These are phyloP conservation scores for Hydropsyche tenuis DNA, from an alignment of 1,140 invertebrate species.

Conservation along the genomic window DNA sequence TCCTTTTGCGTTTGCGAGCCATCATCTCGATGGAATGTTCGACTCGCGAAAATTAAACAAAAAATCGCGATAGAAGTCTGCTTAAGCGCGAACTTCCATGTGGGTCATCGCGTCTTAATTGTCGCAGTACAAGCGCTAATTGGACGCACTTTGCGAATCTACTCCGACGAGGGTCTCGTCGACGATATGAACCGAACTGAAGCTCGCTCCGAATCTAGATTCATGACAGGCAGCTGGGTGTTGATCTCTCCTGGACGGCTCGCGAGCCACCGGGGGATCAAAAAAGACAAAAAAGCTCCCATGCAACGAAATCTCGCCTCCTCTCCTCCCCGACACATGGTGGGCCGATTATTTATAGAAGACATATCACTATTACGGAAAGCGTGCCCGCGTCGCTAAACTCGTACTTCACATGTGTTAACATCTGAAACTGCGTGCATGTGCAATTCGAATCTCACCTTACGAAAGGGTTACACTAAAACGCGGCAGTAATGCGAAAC, in stretches of 20 bases:
- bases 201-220: slow-evolving; percentile 29
- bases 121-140: neutral
- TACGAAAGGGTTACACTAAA: too few species aligned
- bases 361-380: slow-evolving; percentile 33
- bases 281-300: slow-evolving; percentile 36
- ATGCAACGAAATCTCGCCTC: slow-evolving; percentile 44
- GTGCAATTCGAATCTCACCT: too few species aligned
- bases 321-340: slow-evolving; percentile 23
- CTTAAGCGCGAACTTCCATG: neutral
- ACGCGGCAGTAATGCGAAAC: too few species aligned
- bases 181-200: neutral
- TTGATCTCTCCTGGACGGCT: slow-evolving; percentile 41
- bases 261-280: slow-evolving; percentile 1
- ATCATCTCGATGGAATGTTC: neutral
- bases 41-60: neutral
- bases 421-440: neutral
- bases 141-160: neutral
- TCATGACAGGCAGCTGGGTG: neutral
- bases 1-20: slow-evolving; percentile 27
- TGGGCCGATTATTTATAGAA: slow-evolving; percentile 43
- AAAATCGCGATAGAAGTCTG: neutral
- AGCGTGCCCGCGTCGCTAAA: slow-evolving; percentile 27
- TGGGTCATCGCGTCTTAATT: slow-evolving; percentile 7
- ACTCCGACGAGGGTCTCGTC: neutral
- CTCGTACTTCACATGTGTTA: neutral